phyloP scores from a whole-genome alignment of 2,113 vertebrate species.

The Monarcha castaneiventris region DNA sequence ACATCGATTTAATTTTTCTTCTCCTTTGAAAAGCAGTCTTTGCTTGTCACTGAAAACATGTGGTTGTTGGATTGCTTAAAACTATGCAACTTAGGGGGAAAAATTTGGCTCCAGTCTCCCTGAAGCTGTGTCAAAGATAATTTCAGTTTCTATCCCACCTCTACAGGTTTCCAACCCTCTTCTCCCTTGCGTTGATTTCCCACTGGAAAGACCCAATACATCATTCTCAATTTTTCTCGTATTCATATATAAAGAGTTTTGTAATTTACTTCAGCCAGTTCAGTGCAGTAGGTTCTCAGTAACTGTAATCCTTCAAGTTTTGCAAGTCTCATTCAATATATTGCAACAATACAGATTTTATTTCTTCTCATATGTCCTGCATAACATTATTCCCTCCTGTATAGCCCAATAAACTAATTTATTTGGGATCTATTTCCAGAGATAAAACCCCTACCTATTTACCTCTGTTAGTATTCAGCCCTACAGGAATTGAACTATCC shows the following conservation, averaged over 20 bases:
- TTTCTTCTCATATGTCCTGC: background rate
- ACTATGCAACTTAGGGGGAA: background rate
- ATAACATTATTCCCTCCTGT: background rate
- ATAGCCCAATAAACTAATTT: background rate
- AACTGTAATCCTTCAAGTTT: background rate
- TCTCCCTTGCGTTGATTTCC: background rate
- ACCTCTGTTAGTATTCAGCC: background rate
- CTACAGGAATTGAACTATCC: background rate
- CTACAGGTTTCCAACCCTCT: background rate
- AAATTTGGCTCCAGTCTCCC: background rate
- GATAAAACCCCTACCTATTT: background rate
- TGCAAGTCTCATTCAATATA: background rate
- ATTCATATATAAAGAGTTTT: background rate
- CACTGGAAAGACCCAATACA: background rate
- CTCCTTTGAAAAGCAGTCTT: background rate
- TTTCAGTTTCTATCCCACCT: background rate
- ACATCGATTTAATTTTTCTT: background rate
- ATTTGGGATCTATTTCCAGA: background rate
- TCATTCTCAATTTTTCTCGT: background rate
- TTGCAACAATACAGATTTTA: background rate
- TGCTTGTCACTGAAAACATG: background rate
- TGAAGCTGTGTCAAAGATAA: background rate
- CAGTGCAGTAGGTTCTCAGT: background rate
- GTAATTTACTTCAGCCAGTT: background rate
- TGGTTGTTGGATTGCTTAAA: background rate